These are phyloP conservation scores for Tringa solitaria DNA, from an alignment of 2,113 vertebrate genomes.

Conservation along the genomic window DNA sequence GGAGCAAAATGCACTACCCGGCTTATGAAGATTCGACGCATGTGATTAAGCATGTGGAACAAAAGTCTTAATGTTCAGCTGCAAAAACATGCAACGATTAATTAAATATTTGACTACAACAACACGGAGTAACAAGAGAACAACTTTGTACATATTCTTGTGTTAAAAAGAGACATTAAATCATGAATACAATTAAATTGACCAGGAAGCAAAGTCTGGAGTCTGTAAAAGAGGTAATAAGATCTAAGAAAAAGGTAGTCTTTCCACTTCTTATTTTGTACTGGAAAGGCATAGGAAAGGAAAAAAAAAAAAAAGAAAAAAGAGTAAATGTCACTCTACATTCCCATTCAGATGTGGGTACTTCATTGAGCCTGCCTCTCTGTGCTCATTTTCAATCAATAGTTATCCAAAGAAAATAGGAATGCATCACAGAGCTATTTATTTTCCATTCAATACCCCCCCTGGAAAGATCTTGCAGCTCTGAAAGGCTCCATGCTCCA, in stretches of 20 bases:
- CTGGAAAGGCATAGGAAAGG: neutral
- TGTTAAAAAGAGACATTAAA: neutral
- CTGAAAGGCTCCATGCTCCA: neutral
- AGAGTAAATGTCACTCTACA: neutral
- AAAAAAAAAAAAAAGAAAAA: fast-evolving
- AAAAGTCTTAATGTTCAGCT: neutral
- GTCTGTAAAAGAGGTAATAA: neutral
- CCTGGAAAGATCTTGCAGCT: neutral
- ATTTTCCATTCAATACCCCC: neutral
- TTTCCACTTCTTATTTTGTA: neutral
- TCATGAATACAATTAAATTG: neutral
- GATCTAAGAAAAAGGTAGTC: neutral
- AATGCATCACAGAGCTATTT: neutral
- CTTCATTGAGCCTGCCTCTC: neutral
- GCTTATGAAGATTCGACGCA: neutral
- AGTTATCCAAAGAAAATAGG: neutral
- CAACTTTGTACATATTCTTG: neutral
- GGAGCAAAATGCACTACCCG: neutral
- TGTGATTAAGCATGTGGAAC: neutral
- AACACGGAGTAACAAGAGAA: neutral
- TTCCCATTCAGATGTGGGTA: neutral
- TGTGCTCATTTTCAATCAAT: neutral
- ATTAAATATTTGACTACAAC: neutral
- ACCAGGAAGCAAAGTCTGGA: neutral
- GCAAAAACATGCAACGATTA: neutral